These are phyloP conservation scores for Burhinus oedicnemus DNA, from an alignment of 2,113 vertebrate genomes.

Conservation along the genomic window DNA sequence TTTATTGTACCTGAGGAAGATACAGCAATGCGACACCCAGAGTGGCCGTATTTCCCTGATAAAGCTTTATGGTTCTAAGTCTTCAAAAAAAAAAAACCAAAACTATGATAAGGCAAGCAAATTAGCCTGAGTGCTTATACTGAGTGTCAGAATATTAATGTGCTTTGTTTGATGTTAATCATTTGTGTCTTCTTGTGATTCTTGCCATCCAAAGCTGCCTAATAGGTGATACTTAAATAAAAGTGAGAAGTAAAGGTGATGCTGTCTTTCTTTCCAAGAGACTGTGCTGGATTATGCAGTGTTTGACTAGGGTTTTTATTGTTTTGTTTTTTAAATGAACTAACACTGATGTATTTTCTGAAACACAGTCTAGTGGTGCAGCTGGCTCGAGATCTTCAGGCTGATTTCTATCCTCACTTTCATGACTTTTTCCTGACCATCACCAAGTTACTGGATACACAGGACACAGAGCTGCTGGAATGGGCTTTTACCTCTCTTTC, in stretches of 20 bases:
- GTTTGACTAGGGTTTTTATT: neutral
- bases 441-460: constrained; percentile 89
- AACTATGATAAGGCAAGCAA: neutral
- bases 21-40: neutral
- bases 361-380: constrained; percentile 89
- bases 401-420: constrained; percentile 97
- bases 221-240: neutral
- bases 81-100: neutral
- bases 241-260: neutral
- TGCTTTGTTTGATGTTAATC: neutral
- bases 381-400: constrained; percentile 94
- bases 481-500: constrained; percentile 94
- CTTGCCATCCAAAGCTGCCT: neutral
- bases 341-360: neutral
- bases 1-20: neutral
- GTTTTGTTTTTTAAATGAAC: neutral
- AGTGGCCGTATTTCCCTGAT: neutral
- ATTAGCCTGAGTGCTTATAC: neutral
- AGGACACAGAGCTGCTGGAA: constrained; percentile 92
- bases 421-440: constrained; percentile 89
- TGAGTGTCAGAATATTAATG: neutral
- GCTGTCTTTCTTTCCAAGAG: neutral
- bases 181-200: neutral
- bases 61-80: neutral
- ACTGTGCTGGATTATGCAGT: neutral